phyloP scores from a whole-genome alignment of 2,113 vertebrate genomes.

The Mesitornis unicolor region DNA sequence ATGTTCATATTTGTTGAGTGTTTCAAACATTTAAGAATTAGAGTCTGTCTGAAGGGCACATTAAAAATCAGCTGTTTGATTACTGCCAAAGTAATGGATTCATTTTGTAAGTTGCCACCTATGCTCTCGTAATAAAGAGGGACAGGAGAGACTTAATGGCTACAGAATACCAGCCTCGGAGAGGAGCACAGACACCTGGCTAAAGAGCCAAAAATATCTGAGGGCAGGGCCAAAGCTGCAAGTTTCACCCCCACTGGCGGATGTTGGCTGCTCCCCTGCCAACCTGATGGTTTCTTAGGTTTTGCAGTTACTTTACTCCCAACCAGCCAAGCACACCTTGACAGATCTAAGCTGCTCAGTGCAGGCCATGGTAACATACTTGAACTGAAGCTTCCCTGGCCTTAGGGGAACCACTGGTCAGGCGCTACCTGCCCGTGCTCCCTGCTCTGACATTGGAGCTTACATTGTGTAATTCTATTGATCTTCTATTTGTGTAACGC shows the following conservation, averaged over 20 bases:
- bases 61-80: background rate
- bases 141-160: background rate
- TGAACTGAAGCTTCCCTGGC: background rate
- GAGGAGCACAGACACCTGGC: background rate
- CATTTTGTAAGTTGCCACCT: background rate
- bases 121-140: background rate
- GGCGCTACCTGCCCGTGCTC: background rate
- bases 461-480: background rate
- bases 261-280: background rate
- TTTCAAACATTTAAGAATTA: background rate
- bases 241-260: background rate
- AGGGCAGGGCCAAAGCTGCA: background rate
- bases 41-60: background rate
- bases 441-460: background rate
- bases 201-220: background rate
- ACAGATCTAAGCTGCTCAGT: background rate
- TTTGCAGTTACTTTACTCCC: background rate
- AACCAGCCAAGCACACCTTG: background rate
- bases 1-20: background rate
- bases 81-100: background rate
- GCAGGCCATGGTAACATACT: rapidly evolving
- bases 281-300: background rate
- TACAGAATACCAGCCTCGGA: background rate
- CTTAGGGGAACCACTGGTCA: background rate
- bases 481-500: background rate